Evolutionary conservation across 2,888 invertebrate genomes (phyloP).

Genomic region (Agelastica alni): DNA sequence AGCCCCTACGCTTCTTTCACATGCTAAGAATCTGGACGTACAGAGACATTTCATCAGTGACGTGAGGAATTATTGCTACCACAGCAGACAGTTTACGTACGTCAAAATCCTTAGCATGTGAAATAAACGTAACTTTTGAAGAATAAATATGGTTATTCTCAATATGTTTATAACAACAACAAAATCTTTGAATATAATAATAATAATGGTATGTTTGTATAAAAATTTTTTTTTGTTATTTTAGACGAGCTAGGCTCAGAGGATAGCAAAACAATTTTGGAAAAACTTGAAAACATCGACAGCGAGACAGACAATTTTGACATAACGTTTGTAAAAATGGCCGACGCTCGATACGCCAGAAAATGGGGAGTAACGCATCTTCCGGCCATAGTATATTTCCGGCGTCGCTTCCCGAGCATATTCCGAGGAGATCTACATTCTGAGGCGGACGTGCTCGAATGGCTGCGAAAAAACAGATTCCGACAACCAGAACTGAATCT

Average conservation of each 20-base stretch:
- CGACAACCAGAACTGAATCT: constrained; percentile 90
- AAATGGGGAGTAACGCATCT: constrained; percentile 93
- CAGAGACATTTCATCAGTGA: too few species aligned
- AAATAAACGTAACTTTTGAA: too few species aligned
- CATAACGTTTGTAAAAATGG: constrained; percentile 93
- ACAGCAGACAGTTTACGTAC: too few species aligned
- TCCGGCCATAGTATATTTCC: constrained; percentile 89
- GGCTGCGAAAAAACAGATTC: constrained; percentile 91
- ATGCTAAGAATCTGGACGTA: too few species aligned
- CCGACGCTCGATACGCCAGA: constrained; percentile 85
- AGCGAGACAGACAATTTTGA: constrained; percentile 93
- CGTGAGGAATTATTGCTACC: too few species aligned
- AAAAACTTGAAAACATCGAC: constrained; percentile 90
- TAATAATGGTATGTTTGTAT: too few species aligned
- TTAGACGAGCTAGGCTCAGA: constrained; percentile 79
- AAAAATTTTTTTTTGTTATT: too few species aligned
- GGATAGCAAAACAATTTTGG: constrained; percentile 81
- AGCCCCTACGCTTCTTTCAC: too few species aligned
- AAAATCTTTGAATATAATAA: too few species aligned
- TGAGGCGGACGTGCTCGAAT: constrained; percentile 86
- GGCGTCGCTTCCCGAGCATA: constrained; percentile 90
- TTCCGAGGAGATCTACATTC: constrained; percentile 79
- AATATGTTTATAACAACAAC: too few species aligned
- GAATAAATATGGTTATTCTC: too few species aligned
- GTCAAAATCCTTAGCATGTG: too few species aligned